phyloP scores from a whole-genome alignment of 2,888 invertebrate species.

The Sialis lutaria region DNA sequence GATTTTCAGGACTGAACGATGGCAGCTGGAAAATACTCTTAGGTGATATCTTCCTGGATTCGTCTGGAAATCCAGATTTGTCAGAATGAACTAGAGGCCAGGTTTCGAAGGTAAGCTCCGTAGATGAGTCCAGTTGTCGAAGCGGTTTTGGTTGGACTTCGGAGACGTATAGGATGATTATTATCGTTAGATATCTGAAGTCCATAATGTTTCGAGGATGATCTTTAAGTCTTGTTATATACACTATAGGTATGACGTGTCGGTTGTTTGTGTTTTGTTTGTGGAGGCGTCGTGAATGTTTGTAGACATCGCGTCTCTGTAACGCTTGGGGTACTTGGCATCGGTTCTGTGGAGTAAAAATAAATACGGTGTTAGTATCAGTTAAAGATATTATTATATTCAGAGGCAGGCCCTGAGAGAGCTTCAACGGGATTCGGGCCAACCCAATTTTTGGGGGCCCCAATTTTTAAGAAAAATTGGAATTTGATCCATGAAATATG shows the following conservation, averaged over 20 bases:
- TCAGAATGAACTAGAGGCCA: conserved; percentile 3
- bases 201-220: not conserved
- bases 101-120: conserved; percentile 3
- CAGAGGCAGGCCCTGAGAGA: too few species aligned
- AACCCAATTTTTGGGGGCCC: too few species aligned
- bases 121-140: not conserved
- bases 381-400: too few species aligned
- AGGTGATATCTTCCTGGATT: conserved; percentile 2
- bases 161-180: not conserved
- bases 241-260: not conserved
- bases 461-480: too few species aligned
- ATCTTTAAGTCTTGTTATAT: not conserved
- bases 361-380: too few species aligned
- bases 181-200: not conserved
- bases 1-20: not conserved
- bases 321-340: too few species aligned
- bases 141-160: not conserved
- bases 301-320: too few species aligned
- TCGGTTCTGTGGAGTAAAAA: too few species aligned
- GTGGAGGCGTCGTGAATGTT: too few species aligned
- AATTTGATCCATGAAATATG: too few species aligned
- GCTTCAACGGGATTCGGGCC: too few species aligned
- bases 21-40: conserved; percentile 5
- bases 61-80: not conserved
- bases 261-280: too few species aligned